These are phyloP conservation scores for Sebastes baramenuke DNA, from an alignment of 2,797 vertebrate species.

Conservation along the genomic window DNA sequence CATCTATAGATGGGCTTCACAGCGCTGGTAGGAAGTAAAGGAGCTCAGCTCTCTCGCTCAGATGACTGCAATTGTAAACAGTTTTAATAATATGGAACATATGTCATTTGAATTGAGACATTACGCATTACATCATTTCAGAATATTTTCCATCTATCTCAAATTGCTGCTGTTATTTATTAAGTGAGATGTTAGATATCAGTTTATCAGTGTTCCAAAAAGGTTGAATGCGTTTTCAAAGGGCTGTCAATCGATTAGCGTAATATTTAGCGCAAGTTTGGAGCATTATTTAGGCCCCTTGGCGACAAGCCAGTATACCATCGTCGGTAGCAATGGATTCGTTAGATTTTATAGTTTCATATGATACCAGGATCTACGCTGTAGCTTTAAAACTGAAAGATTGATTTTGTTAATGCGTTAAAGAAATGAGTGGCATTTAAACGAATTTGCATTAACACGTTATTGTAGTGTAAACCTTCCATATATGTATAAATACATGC, in stretches of 20 bases:
- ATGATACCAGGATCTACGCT: accelerated
- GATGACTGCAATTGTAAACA: not conserved
- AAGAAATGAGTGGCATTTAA: no score
- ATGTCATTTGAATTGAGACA: not conserved
- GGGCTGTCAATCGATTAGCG: no score
- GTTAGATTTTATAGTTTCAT: accelerated
- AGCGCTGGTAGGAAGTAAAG: not conserved
- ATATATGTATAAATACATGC: not conserved
- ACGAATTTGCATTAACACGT: no score
- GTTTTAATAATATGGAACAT: not conserved
- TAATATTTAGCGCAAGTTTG: no score
- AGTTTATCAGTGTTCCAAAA: not conserved
- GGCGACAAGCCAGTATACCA: accelerated
- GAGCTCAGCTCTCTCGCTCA: not conserved
- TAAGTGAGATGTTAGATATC: not conserved
- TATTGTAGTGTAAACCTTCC: no score
- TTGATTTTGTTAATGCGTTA: no score
- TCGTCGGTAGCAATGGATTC: no score
- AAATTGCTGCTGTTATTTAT: not conserved
- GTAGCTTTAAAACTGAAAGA: no score
- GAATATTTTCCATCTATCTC: not conserved
- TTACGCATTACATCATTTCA: not conserved
- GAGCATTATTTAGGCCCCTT: accelerated
- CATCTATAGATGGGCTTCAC: constrained; percentile 1
- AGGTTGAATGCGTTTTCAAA: not conserved